These are phyloP conservation scores for Dyspetes luteomarginatus DNA, from an alignment of 2,888 invertebrate species.

Conservation along the genomic window DNA sequence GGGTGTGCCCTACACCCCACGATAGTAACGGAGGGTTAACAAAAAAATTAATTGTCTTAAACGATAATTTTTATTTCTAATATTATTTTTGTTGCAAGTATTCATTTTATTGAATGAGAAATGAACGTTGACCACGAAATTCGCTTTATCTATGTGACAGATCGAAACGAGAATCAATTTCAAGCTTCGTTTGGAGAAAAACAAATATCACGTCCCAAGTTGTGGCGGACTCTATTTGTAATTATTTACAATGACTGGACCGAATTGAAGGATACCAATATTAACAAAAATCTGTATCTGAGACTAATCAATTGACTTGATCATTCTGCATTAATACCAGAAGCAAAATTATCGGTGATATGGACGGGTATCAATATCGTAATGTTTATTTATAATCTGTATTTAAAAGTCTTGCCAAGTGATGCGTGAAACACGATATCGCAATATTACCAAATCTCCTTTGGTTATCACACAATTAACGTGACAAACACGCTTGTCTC, in stretches of 20 bases:
- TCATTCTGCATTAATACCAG: background rate
- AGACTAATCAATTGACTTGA: background rate
- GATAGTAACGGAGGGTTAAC: too few relatives aligned
- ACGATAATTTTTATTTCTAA: too few relatives aligned
- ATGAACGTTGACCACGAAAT: background rate
- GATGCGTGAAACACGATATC: slow-evolving; percentile 1
- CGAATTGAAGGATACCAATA: background rate
- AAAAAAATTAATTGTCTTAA: too few relatives aligned
- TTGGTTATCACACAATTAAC: background rate
- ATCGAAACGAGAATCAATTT: background rate
- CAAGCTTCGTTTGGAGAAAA: background rate
- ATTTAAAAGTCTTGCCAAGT: slow-evolving; percentile 21
- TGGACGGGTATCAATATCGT: background rate
- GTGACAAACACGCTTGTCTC: slow-evolving; percentile 27
- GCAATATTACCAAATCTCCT: slow-evolving; percentile 1
- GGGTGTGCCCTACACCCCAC: too few relatives aligned
- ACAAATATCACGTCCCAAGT: background rate
- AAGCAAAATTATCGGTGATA: background rate
- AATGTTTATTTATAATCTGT: background rate
- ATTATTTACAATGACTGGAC: background rate
- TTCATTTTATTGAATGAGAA: background rate
- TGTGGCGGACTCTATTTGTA: background rate
- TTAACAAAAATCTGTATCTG: background rate
- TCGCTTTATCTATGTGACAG: background rate
- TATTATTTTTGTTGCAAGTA: too few relatives aligned